Evolutionary conservation across 2,797 vertebrate species (phyloP), one percentile per base, ranked within the genome.

Genomic region (Phoxinus dragarum): DNA sequence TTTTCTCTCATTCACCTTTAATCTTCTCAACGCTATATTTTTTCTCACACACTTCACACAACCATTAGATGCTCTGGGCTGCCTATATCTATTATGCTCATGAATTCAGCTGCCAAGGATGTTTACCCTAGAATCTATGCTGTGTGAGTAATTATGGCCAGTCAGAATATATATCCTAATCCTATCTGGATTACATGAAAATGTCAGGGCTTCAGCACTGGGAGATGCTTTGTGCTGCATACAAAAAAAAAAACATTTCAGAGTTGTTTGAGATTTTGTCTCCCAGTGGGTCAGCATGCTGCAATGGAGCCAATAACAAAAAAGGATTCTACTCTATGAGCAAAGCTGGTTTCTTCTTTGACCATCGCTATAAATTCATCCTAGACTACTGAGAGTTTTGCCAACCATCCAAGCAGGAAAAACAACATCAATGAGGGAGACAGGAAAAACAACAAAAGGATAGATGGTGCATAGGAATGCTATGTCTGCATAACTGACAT

Each of bases 281-380:
- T 16, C 72, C 59, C 40, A 8, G 44, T 75, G 81, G 56, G 61
- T 59, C 59, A 49, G 44, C 21, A 40, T 83, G 72, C 59, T 75
- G 59, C 81, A 75, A 31, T 0, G 42, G 42, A 74, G 21, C 9
- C 72, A 38, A 42, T 66, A 67, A 83, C 71, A 83, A 84, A 84
- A 84, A 72, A 67, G 44, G 61, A 84, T 27, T 76, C 31, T 76
- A 49, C 59, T 40, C 72, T 83, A 74, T 74, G 71, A 83, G 81
- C 31, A 52, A 75, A 83, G 42, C 71, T 83, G 19, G 23, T 66
- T 84, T 84, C 42, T 84, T 49, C 21, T 84, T 76, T 67, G 72
- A 67, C 72, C 44, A 67, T 49, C 3, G 3, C 72, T 52, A 76
- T 52, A 67, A 76, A 83, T 54, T 67, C 59, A 54, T 23, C 5